Conservation (phyloP, 2,888 invertebrate species). For the Cryptosula pallasiana region DNA sequence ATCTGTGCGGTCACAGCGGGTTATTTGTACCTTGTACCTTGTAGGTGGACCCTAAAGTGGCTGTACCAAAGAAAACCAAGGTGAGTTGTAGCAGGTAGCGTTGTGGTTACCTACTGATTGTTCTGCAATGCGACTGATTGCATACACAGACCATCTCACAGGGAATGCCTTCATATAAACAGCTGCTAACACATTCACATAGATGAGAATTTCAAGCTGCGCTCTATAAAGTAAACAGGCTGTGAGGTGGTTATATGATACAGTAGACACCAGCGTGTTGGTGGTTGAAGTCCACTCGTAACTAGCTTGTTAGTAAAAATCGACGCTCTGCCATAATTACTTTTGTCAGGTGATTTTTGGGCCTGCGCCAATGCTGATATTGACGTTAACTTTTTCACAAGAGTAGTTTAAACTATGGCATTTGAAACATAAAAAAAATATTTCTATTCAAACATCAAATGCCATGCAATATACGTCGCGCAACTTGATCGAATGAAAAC, state of each 20-base stretch:
- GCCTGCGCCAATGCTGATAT: not conserved
- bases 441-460: not conserved
- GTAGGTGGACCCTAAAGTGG: constrained; percentile 99
- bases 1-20: too few species aligned
- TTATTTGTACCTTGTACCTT: too few species aligned
- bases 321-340: too few species aligned
- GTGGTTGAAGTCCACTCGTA: not conserved
- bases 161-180: not conserved
- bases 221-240: not conserved
- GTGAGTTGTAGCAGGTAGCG: constrained; percentile 6
- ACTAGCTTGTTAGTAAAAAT: not conserved
- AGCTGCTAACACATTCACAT: not conserved
- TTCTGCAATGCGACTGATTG: not conserved
- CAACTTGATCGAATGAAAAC: constrained; percentile 22
- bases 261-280: not conserved
- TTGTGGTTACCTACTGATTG: not conserved
- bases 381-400: not conserved
- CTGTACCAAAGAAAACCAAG: constrained; percentile 75
- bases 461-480: not conserved
- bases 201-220: not conserved
- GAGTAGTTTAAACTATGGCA: not conserved
- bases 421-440: constrained; percentile 13
- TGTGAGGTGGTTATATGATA: not conserved
- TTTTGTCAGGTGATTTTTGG: not conserved
- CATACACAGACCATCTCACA: not conserved